Evolutionary conservation across 1,140 invertebrate species (phyloP).

Genomic region (Macrobrachium nipponense): DNA sequence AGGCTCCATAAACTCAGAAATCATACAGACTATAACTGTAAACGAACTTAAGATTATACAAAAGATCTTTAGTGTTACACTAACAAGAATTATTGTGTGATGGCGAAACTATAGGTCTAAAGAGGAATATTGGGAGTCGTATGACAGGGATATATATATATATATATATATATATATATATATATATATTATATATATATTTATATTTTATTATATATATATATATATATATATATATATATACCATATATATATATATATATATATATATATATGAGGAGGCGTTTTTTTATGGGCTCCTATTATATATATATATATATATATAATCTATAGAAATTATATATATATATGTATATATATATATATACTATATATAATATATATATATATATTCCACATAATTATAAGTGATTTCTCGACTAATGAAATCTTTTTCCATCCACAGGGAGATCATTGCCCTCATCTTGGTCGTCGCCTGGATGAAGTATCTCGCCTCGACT

Average conservation of each 20-base stretch:
- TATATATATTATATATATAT: slow-evolving; percentile 20
- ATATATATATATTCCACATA: neutral
- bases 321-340: too few relatives aligned
- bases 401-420: neutral
- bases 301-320: too few relatives aligned
- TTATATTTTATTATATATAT: neutral
- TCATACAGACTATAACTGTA: too few relatives aligned
- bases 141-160: neutral
- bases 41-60: too few relatives aligned
- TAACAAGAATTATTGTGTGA: too few relatives aligned
- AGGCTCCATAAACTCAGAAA: too few relatives aligned
- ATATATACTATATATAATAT: slow-evolving; percentile 16
- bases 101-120: too few relatives aligned
- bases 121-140: too few relatives aligned
- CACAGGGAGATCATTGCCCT: neutral
- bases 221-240: slow-evolving; percentile 20
- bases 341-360: slow-evolving; percentile 14
- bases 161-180: slow-evolving; percentile 17
- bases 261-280: too few relatives aligned
- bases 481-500: neutral
- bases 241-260: too few relatives aligned
- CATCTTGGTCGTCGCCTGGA: neutral
- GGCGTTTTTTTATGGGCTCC: too few relatives aligned
- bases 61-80: too few relatives aligned
- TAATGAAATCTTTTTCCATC: neutral